Evolutionary conservation across 2,797 vertebrate species (phyloP), one percentile per base, ranked within the genome.

Genomic region (Adrianichthys oophorus): DNA sequence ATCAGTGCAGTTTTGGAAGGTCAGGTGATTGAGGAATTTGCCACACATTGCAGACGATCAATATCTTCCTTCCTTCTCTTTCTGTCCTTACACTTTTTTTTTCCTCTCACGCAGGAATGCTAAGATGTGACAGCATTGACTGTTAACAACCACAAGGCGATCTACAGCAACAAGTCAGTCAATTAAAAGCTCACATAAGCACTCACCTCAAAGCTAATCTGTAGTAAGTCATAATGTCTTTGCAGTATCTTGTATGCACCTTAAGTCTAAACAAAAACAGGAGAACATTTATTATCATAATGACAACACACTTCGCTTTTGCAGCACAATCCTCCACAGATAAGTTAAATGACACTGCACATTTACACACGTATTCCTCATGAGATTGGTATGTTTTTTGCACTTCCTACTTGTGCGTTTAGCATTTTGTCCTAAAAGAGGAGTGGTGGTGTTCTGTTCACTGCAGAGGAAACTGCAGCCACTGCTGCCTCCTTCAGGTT

Each of bases 401-500:
- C 42, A 41, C 56, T 45, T 65, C 14, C 18, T 51, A 52, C 15
- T 24, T 18, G 54, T 57, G 65, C 41, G 59, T 60, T 56, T 59
- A 74, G 50, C 65, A 64, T 53, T 41, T 56, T 56, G 62, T 61
- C 56, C 61, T 52, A 72, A 16, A 70, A 57, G 58, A 69, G 66
- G 70, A 83, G 66, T 60, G 48, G 52, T 65, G 61, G 52, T 52
- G 64, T 49, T 56, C 45, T 18, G 56, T 50, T 56, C 43, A 32
- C 45, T 62, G 45, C 29, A 13, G 10, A 55, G 51, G 63, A 91
- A 92, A 89, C 79, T 79, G 88, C 85, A 92, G 94, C 77, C 87
- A 87, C 92, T 94, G 93, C 95, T 96, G 88, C 95, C 97, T 95
- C 94, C 96, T 91, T 87, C 89, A 88, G 95, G 92, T 48, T 50